phyloP scores from a whole-genome alignment of 2,888 invertebrate genomes.

The Corbicula japonica region DNA sequence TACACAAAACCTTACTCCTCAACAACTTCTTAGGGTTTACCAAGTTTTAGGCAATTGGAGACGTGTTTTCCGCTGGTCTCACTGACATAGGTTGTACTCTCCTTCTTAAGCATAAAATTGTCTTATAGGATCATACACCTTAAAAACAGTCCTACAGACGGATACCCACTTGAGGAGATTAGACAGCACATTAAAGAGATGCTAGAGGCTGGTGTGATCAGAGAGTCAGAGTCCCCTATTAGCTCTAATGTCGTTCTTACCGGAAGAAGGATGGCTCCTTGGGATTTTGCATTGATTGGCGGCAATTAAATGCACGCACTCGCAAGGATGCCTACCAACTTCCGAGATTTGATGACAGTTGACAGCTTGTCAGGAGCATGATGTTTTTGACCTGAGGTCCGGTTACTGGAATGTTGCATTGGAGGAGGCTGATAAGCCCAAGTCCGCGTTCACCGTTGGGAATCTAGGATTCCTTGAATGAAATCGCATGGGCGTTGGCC shows the following conservation, averaged over 20 bases:
- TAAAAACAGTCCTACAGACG: conserved; percentile 34
- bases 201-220: too few relatives aligned
- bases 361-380: conserved; percentile 29
- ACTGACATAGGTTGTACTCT: conserved; percentile 30
- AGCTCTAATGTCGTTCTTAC: conserved; percentile 40
- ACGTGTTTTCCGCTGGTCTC: conserved; percentile 26
- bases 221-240: conserved; percentile 24
- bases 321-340: too few relatives aligned
- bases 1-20: too few relatives aligned
- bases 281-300: too few relatives aligned
- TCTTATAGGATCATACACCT: conserved; percentile 23
- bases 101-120: conserved; percentile 41
- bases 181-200: too few relatives aligned
- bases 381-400: conserved; percentile 33
- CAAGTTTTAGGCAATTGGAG: conserved; percentile 19
- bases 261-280: conserved; percentile 36
- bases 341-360: conserved; percentile 38
- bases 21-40: too few relatives aligned
- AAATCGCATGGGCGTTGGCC: conserved; percentile 40
- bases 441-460: conserved; percentile 39
- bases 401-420: conserved; percentile 42
- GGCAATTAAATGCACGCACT: conserved; percentile 40
- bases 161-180: conserved; percentile 29
- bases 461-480: conserved; percentile 41
- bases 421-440: too few relatives aligned